Conservation (phyloP, 2,797 vertebrate species). For the Acanthornis magna region DNA sequence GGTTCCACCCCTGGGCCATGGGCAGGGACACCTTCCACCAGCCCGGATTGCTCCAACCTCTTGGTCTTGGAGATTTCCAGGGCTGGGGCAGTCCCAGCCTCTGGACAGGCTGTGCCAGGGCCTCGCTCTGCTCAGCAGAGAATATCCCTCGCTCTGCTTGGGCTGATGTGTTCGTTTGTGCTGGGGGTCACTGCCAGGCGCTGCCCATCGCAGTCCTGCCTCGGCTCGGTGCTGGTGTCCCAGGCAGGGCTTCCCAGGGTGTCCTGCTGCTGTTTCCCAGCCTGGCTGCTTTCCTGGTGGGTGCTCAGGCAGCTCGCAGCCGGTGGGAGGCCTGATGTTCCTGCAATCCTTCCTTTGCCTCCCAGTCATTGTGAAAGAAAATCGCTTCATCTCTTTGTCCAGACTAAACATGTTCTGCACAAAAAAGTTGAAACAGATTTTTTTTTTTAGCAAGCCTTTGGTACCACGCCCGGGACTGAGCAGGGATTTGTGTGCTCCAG, state of each 20-base stretch:
- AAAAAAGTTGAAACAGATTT: neutral
- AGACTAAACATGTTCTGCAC: neutral
- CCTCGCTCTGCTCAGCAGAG: no score
- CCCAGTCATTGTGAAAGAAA: neutral
- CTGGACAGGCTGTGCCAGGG: neutral
- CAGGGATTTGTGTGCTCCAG: neutral
- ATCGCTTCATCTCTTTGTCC: neutral
- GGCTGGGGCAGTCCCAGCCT: neutral
- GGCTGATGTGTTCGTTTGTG: accelerated
- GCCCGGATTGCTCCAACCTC: neutral
- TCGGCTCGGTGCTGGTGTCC: no score
- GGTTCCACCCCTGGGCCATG: neutral
- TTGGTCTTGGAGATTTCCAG: neutral
- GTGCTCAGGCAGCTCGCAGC: neutral
- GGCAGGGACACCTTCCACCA: neutral
- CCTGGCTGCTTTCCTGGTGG: neutral
- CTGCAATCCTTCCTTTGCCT: neutral
- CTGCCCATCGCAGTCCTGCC: neutral
- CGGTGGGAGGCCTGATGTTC: neutral
- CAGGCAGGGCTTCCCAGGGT: neutral
- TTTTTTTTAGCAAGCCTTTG: neutral
- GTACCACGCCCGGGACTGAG: neutral
- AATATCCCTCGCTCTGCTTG: accelerated
- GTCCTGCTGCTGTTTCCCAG: neutral
- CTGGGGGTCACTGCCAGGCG: neutral